Evolutionary conservation across 2,888 invertebrate genomes (phyloP), one percentile per base, ranked within the genome.

Genomic region (Caenorhabditis sp.): DNA sequence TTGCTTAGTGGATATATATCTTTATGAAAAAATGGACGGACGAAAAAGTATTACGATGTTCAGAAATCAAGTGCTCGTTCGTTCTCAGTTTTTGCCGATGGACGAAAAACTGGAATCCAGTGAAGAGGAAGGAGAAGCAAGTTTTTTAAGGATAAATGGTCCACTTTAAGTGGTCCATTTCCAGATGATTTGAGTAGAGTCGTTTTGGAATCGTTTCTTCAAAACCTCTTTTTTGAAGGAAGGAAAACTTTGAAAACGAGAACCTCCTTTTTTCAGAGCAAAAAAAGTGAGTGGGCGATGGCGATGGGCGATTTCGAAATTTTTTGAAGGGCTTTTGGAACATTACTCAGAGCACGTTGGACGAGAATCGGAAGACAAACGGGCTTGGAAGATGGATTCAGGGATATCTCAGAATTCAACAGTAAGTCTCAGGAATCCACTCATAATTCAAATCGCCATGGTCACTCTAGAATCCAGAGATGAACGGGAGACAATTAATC

Each of bases 101-200:
- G 12, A 54, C 54, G 12, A 26, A 54, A 26, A 24, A 54, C 51
- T 51, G 51, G 22, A 51, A 51, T n/a, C 51, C 51, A 54, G 24
- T 54, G 14, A 54, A 26, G 54, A 54, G 14, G 24, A 54, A 54
- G 54, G 54, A 54, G 26, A 26, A 22, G 10, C 8, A 47, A 47
- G 47, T 54, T 54, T 54, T 26, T 16, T 14, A 14, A 14, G 12
- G 26, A 14, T 14, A 22, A 54, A 54, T 54, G 54, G 54, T 54
- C 54, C 54, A 54, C 24, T 54, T 54, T 26, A 26, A 54, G 26
- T 54, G 24, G 54, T 47, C 47, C 47, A 47, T 47, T 47, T 47
- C 47, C 47, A 54, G 54, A 26, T 54, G 24, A 54, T 54, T 49
- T 26, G 54, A 54, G 26, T 26, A 47, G 47, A 47, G 47, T 26